Evolutionary conservation across 2,888 invertebrate species (phyloP).

Genomic region (Diachrysia chrysitis): DNA sequence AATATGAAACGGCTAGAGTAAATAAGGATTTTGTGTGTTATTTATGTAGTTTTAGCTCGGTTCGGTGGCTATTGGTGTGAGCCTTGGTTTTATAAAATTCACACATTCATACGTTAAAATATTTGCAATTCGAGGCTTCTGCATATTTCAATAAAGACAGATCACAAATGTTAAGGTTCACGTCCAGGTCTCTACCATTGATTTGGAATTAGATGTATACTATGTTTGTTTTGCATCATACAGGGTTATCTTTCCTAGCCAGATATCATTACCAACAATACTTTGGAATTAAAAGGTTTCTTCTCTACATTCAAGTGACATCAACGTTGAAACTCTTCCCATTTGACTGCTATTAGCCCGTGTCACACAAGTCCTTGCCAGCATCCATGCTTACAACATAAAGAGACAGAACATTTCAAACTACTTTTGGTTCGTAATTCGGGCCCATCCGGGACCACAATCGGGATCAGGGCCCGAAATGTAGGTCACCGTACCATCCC

Average conservation of each 20-base stretch:
- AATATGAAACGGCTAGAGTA: slow-evolving; percentile 21
- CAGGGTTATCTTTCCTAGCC: too few relatives aligned
- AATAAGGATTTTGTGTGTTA: slow-evolving; percentile 12
- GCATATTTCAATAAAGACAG: too few relatives aligned
- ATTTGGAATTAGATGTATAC: too few relatives aligned
- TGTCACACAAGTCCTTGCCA: slow-evolving; percentile 24
- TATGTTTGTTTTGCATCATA: too few relatives aligned
- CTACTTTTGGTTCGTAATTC: slow-evolving; percentile 43
- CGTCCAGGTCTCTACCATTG: too few relatives aligned
- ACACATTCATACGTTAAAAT: background rate
- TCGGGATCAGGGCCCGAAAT: slow-evolving; percentile 45
- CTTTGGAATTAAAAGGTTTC: too few relatives aligned
- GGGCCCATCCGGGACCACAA: slow-evolving; percentile 36
- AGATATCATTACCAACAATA: too few relatives aligned
- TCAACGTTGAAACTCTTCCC: slow-evolving; percentile 37
- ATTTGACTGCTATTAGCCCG: slow-evolving; percentile 25
- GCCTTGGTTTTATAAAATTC: background rate
- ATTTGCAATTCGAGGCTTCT: background rate
- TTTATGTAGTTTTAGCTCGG: background rate
- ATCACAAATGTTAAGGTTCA: too few relatives aligned
- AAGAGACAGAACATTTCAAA: slow-evolving; percentile 33
- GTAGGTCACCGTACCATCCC: slow-evolving; percentile 46
- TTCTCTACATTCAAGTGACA: background rate
- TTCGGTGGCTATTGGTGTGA: background rate
- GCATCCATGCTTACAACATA: slow-evolving; percentile 26